phyloP scores from a whole-genome alignment of 1,140 invertebrate genomes.

The Lasioglossum baleicum region DNA sequence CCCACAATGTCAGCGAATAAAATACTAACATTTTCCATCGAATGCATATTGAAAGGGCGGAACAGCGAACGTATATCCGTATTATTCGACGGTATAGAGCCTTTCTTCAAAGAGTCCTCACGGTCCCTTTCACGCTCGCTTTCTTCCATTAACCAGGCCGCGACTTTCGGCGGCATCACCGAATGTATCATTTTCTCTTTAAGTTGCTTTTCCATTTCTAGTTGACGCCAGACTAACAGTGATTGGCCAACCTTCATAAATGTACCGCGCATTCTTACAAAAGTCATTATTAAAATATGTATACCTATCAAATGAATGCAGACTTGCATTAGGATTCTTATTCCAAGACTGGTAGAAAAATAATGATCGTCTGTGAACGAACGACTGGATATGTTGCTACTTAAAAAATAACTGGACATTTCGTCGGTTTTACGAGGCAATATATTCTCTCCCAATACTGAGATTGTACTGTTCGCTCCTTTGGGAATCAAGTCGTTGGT shows the following conservation, averaged over 20 bases:
- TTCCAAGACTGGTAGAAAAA: slow-evolving; percentile 82
- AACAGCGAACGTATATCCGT: slow-evolving; percentile 90
- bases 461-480: slow-evolving; percentile 25
- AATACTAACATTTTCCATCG: slow-evolving; percentile 97
- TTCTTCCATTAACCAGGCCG: slow-evolving; percentile 91
- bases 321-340: slow-evolving; percentile 90
- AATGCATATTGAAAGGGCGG: slow-evolving; percentile 96
- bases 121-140: slow-evolving; percentile 81
- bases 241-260: slow-evolving; percentile 98
- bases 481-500: slow-evolving; percentile 22
- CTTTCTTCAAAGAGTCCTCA: slow-evolving; percentile 78
- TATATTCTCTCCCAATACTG: slow-evolving; percentile 18
- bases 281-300: slow-evolving; percentile 95
- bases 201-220: slow-evolving; percentile 95
- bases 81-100: slow-evolving; percentile 77
- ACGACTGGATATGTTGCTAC: slow-evolving; percentile 39
- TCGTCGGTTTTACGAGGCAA: slow-evolving; percentile 10
- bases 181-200: slow-evolving; percentile 99
- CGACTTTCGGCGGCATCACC: slow-evolving; percentile 96
- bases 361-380: slow-evolving; percentile 57
- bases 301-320: slow-evolving; percentile 95
- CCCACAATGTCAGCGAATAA: slow-evolving; percentile 99
- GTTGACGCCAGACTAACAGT: slow-evolving; percentile 89
- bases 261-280: slow-evolving; percentile 94
- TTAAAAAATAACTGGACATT: slow-evolving; percentile 36